Evolutionary conservation across 2,113 vertebrate species (phyloP).

Genomic region (Pterocles orientalis): DNA sequence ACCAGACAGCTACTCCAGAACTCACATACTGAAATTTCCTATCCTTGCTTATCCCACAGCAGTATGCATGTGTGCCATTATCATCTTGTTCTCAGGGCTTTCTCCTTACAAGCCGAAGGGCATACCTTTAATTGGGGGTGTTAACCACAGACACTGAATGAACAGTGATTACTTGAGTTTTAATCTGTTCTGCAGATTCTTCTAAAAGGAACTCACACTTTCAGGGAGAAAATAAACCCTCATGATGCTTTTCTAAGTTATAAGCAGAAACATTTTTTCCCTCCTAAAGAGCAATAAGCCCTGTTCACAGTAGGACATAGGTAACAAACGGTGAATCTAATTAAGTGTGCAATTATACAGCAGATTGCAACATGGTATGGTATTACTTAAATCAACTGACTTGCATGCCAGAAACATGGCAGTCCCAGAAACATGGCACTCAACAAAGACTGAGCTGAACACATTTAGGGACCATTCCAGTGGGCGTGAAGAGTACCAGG

Average conservation of each 20-base stretch:
- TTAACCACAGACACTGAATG: neutral
- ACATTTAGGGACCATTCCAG: neutral
- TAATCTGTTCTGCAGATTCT: neutral
- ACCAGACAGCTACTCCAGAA: neutral
- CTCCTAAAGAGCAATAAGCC: neutral
- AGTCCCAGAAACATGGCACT: neutral
- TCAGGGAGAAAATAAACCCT: neutral
- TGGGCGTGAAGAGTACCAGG: neutral
- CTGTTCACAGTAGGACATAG: neutral
- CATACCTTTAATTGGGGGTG: neutral
- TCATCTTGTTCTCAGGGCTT: neutral
- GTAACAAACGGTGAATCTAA: conserved; percentile 52
- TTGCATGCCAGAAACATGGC: neutral
- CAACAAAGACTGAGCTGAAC: neutral
- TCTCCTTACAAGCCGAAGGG: neutral
- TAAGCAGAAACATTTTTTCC: neutral
- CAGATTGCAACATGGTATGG: conserved; percentile 45
- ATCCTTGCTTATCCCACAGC: neutral
- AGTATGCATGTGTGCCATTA: neutral
- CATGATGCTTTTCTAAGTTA: neutral
- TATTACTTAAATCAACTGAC: neutral
- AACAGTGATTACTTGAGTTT: neutral
- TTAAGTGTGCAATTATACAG: conserved; percentile 53
- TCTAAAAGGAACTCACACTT: neutral
- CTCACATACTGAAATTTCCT: neutral